Conservation (phyloP, 1,140 invertebrate genomes). For the Drosophila subobscura region DNA sequence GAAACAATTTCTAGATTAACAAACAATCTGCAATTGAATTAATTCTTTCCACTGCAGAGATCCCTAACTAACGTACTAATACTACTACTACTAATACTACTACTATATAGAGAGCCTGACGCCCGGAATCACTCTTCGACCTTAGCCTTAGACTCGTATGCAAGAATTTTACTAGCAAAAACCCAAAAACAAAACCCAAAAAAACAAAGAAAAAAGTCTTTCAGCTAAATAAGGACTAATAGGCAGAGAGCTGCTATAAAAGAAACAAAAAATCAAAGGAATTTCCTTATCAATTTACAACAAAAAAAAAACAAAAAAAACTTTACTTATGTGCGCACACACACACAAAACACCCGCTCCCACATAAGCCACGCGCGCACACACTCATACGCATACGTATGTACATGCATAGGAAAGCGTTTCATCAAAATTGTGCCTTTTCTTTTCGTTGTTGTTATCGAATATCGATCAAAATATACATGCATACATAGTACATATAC, state of each 20-base stretch:
- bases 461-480: constrained; percentile 50
- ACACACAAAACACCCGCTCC: constrained; percentile 27
- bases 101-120: not conserved
- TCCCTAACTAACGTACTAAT: too few relatives aligned
- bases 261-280: constrained; percentile 6
- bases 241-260: constrained; percentile 21
- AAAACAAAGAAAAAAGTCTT: constrained; percentile 35
- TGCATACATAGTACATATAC: constrained; percentile 13
- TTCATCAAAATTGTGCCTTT: constrained; percentile 82
- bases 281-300: constrained; percentile 23
- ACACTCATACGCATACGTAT: constrained; percentile 22
- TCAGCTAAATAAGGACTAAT: constrained; percentile 48
- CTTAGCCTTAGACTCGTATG: constrained; percentile 64
- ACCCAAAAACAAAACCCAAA: constrained; percentile 14
- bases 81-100: too few relatives aligned
- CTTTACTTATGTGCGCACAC: constrained; percentile 11
- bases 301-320: constrained; percentile 1
- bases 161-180: constrained; percentile 54
- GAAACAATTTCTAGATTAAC: constrained; percentile 15
- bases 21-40: not conserved
- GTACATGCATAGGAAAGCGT: constrained; percentile 67
- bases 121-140: constrained; percentile 55
- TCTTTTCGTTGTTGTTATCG: constrained; percentile 73
- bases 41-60: constrained; percentile 21
- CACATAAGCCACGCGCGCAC: not conserved